phyloP scores from a whole-genome alignment of 2,888 invertebrate genomes.

The Cataglyphis rosenhaueri region DNA sequence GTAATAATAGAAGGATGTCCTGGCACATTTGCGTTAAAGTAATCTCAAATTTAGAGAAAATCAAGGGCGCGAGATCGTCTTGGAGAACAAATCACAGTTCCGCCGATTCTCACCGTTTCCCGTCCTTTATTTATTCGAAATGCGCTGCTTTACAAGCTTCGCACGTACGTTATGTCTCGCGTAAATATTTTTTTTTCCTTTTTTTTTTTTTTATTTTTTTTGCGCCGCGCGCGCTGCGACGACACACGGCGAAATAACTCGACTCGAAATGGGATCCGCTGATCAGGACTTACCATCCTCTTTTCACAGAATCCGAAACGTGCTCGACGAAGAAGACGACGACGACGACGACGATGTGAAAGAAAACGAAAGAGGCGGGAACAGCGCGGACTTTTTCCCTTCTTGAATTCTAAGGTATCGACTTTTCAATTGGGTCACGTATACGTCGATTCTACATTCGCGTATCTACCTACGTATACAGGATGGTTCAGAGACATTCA shows the following conservation, averaged over 20 bases:
- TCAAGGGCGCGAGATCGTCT: background rate
- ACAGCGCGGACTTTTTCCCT: constrained; percentile 30
- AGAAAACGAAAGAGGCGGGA: constrained; percentile 50
- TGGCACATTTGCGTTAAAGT: background rate
- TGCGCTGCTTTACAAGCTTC: background rate
- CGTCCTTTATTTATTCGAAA: background rate
- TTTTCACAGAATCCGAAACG: constrained; percentile 53
- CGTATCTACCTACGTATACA: background rate
- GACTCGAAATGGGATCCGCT: constrained; percentile 55
- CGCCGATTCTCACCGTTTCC: background rate
- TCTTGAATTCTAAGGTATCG: constrained; percentile 68
- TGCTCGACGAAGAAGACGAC: constrained; percentile 38
- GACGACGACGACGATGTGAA: constrained; percentile 33
- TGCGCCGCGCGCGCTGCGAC: background rate
- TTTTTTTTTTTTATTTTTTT: background rate
- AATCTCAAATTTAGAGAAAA: background rate
- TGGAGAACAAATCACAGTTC: background rate
- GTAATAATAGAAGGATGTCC: background rate
- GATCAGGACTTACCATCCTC: constrained; percentile 44
- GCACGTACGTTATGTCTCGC: constrained; percentile 37
- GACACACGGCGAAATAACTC: constrained; percentile 9
- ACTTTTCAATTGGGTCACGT: constrained; percentile 74
- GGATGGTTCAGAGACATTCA: background rate
- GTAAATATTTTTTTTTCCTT: constrained; percentile 30
- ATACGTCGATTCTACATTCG: constrained; percentile 30